These are phyloP conservation scores for Glandiceps talaboti DNA, from an alignment of 53 echinoderm and acorn worm genomes.

Conservation along the genomic window DNA sequence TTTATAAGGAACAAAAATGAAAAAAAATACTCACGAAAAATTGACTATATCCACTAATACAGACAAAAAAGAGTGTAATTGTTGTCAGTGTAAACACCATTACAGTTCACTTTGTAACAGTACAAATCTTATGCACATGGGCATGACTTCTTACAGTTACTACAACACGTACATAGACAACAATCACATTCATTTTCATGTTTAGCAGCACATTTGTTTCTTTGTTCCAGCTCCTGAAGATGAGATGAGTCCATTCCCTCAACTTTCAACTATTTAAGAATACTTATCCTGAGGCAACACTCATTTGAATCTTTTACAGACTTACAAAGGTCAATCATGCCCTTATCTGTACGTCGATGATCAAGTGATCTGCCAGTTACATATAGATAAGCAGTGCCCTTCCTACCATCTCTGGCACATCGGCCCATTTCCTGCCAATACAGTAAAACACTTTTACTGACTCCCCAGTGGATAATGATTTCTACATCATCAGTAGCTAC, in stretches of 20 bases:
- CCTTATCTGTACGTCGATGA: background rate
- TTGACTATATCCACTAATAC: too few relatives aligned
- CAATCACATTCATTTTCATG: background rate
- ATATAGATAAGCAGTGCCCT: slow-evolving; percentile 2
- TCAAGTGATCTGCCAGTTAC: background rate
- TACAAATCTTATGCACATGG: too few relatives aligned
- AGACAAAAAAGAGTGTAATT: too few relatives aligned
- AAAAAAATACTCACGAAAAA: too few relatives aligned
- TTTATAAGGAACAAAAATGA: too few relatives aligned
- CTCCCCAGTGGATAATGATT: slow-evolving; percentile 5
- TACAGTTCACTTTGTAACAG: too few relatives aligned
- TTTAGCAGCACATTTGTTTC: background rate
- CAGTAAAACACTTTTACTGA: background rate
- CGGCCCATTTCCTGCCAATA: slow-evolving; percentile 20
- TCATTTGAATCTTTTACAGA: background rate
- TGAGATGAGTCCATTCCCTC: background rate
- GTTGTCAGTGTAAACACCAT: too few relatives aligned
- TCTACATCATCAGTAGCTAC: background rate
- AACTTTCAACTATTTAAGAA: background rate
- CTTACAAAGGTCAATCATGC: background rate
- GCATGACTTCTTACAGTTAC: background rate
- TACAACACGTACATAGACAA: background rate
- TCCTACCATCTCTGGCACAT: slow-evolving; percentile 3
- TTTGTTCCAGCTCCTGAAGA: background rate
- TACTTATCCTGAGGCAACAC: background rate